These are phyloP conservation scores for Argyrosomus japonicus DNA, from an alignment of 2,113 vertebrate species.

Conservation along the genomic window DNA sequence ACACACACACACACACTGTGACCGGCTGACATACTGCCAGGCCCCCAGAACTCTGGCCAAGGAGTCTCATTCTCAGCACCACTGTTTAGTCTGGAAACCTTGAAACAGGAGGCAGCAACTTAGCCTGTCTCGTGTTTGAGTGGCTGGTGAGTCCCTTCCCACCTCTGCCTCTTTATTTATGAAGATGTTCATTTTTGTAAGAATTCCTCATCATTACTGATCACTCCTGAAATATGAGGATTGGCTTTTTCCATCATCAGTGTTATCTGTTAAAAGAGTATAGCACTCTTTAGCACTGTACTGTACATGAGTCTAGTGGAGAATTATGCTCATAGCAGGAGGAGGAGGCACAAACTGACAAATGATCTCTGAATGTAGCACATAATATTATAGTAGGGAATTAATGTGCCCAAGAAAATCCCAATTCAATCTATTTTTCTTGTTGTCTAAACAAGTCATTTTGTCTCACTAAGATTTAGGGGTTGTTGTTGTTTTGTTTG, in stretches of 20 bases:
- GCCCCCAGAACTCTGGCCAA: conserved; percentile 50
- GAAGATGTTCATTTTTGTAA: conserved; percentile 9
- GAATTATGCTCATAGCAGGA: background rate
- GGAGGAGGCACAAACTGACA: conserved; percentile 1
- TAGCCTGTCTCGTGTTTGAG: conserved; percentile 45
- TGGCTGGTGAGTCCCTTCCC: conserved; percentile 50
- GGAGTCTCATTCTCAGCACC: conserved; percentile 54
- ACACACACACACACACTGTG: conserved; percentile 42
- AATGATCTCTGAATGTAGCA: background rate
- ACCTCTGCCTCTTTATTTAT: conserved; percentile 1
- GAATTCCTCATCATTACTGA: conserved; percentile 23
- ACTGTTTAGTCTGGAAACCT: conserved; percentile 67
- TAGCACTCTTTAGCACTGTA: background rate
- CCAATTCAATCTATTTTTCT: background rate
- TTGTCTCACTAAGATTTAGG: background rate
- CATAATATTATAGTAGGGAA: background rate
- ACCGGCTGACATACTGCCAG: conserved; percentile 69
- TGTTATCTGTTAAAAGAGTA: background rate
- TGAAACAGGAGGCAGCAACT: conserved; percentile 50
- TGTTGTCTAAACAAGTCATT: background rate
- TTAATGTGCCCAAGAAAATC: background rate
- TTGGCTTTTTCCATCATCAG: conserved; percentile 18
- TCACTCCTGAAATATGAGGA: conserved; percentile 21
- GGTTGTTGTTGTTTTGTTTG: too few relatives aligned
- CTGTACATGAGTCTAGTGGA: background rate